phyloP scores from a whole-genome alignment of 1,140 invertebrate genomes.

The Eciton burchellii region DNA sequence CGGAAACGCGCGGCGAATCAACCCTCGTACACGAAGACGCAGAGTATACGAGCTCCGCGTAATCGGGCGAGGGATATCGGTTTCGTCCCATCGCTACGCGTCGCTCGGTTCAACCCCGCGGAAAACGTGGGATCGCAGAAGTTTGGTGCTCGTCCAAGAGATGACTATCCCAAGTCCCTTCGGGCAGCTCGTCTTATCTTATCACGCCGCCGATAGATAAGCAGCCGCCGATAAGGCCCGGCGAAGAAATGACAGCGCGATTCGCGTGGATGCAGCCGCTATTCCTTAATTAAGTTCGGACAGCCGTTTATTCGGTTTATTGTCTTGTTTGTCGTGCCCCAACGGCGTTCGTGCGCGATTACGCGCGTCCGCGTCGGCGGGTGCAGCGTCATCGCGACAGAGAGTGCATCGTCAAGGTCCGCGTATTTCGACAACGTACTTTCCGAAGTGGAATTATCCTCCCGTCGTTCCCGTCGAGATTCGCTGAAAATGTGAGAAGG shows the following conservation, averaged over 20 bases:
- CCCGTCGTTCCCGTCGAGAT: background rate
- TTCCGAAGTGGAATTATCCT: constrained; percentile 12
- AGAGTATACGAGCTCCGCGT: constrained; percentile 12
- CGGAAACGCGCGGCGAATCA: background rate
- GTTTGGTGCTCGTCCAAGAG: constrained; percentile 76
- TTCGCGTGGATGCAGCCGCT: constrained; percentile 77
- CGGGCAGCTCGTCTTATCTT: constrained; percentile 81
- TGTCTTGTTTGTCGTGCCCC: constrained; percentile 74
- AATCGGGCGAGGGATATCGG: constrained; percentile 9
- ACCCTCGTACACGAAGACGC: background rate
- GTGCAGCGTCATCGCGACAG: constrained; percentile 46
- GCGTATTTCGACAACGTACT: constrained; percentile 22
- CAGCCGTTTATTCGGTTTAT: constrained; percentile 74
- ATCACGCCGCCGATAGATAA: constrained; percentile 82
- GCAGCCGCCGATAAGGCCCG: constrained; percentile 67
- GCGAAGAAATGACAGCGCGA: constrained; percentile 77
- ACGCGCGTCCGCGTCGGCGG: constrained; percentile 44
- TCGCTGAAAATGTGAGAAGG: background rate
- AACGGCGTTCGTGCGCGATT: constrained; percentile 41
- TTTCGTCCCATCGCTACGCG: constrained; percentile 65
- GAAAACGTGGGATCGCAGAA: constrained; percentile 71
- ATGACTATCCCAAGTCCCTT: constrained; percentile 75
- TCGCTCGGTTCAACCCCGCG: constrained; percentile 53
- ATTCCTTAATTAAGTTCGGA: constrained; percentile 83
- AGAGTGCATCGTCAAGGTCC: constrained; percentile 30